Conservation (phyloP, 2,888 invertebrate genomes). For the Eupeodes luniger region DNA sequence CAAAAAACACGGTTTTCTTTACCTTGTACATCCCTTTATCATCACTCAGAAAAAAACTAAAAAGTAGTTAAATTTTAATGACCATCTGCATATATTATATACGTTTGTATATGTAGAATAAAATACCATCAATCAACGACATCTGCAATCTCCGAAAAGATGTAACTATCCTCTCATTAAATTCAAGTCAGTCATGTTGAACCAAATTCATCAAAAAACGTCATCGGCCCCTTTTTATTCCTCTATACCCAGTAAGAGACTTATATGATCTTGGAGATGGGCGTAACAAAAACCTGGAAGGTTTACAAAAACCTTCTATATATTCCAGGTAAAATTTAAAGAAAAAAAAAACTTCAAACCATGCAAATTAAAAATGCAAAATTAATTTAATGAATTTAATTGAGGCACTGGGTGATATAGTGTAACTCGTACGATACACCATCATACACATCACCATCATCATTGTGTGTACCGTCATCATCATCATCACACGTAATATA, state of each 20-base stretch:
- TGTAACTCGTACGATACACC: neutral
- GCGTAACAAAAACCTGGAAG: constrained; percentile 21
- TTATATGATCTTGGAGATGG: neutral
- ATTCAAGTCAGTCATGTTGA: constrained; percentile 44
- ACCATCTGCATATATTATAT: neutral
- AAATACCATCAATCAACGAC: constrained; percentile 5
- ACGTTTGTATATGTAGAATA: too few species aligned
- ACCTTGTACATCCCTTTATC: too few species aligned
- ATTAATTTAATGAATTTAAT: constrained; percentile 61
- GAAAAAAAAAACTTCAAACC: neutral
- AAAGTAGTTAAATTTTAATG: constrained; percentile 4
- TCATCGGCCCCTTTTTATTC: constrained; percentile 20
- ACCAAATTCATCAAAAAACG: constrained; percentile 52
- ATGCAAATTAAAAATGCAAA: constrained; percentile 45
- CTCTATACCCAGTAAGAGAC: neutral
- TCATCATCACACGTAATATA: constrained; percentile 9
- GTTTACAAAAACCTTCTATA: neutral
- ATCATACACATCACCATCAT: neutral
- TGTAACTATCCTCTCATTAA: constrained; percentile 22
- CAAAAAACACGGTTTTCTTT: neutral
- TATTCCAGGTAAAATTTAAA: neutral
- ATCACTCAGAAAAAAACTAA: neutral
- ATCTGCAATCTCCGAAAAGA: constrained; percentile 1
- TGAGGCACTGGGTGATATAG: constrained; percentile 43
- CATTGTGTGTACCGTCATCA: constrained; percentile 11